Evolutionary conservation across 2,888 invertebrate species (phyloP).

Genomic region (Malthinus seriepunctatus): DNA sequence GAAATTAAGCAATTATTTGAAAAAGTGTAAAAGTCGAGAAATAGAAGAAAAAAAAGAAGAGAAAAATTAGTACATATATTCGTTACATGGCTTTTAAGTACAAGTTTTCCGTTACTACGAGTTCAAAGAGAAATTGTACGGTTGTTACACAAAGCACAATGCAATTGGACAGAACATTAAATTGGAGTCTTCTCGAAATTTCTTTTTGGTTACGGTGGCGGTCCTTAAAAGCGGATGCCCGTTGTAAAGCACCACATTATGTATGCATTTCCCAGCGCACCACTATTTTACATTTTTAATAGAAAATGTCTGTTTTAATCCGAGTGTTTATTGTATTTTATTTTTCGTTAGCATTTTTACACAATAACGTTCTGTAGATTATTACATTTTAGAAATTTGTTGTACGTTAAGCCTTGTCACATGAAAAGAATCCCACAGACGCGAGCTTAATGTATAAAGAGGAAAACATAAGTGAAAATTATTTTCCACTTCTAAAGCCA

Average conservation of each 20-base stretch:
- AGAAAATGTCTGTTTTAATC: conserved; percentile 52
- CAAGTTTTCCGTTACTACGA: conserved; percentile 8
- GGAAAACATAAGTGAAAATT: conserved; percentile 26
- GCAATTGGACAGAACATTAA: conserved; percentile 24
- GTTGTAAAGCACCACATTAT: conserved; percentile 41
- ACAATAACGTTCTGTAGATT: conserved; percentile 22
- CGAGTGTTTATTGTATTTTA: conserved; percentile 46
- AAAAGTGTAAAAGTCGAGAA: too few species aligned
- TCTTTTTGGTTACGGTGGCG: conserved; percentile 12
- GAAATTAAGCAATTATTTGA: too few species aligned
- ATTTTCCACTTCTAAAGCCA: conserved; percentile 25
- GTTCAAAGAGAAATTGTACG: conserved; percentile 20
- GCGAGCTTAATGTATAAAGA: conserved; percentile 15
- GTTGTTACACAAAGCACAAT: conserved; percentile 21
- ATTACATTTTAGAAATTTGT: conserved; percentile 24
- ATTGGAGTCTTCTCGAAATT: conserved; percentile 20
- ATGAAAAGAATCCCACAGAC: conserved; percentile 7
- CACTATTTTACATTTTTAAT: conserved; percentile 54
- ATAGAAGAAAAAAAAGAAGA: too few species aligned
- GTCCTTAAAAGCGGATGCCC: conserved; percentile 22
- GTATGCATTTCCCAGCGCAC: conserved; percentile 52
- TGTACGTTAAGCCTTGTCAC: conserved; percentile 13
- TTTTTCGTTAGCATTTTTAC: conserved; percentile 29
- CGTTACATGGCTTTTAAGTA: conserved; percentile 7
- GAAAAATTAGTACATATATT: too few species aligned